A percentile compares a stretch with the other conserved stretches of the same genome.
Conservation (phyloP, 2,797 vertebrate species). For the Myotis pilosus region DNA sequence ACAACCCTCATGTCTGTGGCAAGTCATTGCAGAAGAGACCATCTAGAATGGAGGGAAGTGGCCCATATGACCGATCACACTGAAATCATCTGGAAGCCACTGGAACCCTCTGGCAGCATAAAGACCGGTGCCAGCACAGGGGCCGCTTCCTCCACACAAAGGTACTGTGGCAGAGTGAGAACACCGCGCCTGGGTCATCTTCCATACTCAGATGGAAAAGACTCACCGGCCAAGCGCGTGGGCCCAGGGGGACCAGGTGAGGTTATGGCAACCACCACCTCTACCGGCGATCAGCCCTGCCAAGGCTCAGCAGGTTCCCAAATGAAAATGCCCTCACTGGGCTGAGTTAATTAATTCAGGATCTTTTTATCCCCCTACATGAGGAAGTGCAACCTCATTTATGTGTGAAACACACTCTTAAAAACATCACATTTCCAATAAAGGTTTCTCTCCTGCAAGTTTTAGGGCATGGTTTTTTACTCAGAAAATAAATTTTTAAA, state of each 20-base stretch:
- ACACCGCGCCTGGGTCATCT: background rate
- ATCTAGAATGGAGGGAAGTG: background rate
- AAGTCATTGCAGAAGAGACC: conserved; percentile 50
- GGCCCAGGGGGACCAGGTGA: fast-evolving
- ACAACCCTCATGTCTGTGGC: conserved; percentile 49
- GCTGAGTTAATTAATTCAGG: background rate
- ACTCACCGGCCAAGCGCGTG: background rate
- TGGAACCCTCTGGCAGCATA: background rate
- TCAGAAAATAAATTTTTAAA: background rate
- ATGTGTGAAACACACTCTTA: background rate
- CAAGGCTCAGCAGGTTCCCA: background rate
- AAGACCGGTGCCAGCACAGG: background rate
- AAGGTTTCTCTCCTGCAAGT: background rate
- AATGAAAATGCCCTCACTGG: background rate
- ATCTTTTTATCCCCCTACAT: background rate
- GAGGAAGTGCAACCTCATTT: background rate
- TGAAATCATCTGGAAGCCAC: background rate
- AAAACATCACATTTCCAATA: background rate
- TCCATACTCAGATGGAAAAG: background rate
- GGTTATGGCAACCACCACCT: fast-evolving
- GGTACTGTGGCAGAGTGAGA: background rate
- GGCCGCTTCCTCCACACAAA: background rate
- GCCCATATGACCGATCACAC: background rate
- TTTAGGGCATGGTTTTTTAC: background rate
- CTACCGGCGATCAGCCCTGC: fast-evolving